Base-by-base conservation (phyloP, 2,888 invertebrate genomes). In the Norana najaformis region DNA sequence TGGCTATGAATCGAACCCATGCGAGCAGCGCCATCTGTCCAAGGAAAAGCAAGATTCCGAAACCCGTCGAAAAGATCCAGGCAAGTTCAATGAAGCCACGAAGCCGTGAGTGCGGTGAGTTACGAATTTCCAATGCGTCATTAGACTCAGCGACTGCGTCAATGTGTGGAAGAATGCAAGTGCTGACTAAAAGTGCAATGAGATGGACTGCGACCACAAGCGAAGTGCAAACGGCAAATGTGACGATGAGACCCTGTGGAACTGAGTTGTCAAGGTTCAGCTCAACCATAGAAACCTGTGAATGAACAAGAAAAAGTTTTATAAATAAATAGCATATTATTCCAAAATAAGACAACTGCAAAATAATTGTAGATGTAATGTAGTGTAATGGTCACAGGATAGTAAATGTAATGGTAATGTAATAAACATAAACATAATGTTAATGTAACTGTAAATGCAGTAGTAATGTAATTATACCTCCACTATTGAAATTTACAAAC, bases 231-330 rank as follows among this genome's bases (percentile, higher is more conserved):
- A 89, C 85, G 16, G 90, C 88, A 69, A 90, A 90, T 13, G 88
- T 69, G 20, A 90, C 53, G 35, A 90, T 38, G 35, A 90, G 53
- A 35, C 85, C 38, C 36, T 88, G 53, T 0, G 89, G 88, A 14
- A 89, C 35, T 11, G 38, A 34, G 34, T 90, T 89, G 8, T 89
- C 89, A n/a, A 90, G 18, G 20, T 83, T 16, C 13, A 90, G 85
- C 85, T 90, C 90, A 30, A 90, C 90, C 90, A 90, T 90, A 6
- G 90, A 90, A n/a, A 90, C 90, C 90, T 90, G 47, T 14, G 69
- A 47, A 41, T 4, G 30, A 34, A 30, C 20, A 34, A 30, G 69
- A 69, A n/a, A 41, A 41, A 13, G 41, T 41, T 5, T 13, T 13
- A 18, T 41, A 41, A 11, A 2, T n/a, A n/a, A n/a, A n/a, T n/a